These are phyloP conservation scores for Cantharis rustica DNA, from an alignment of 2,888 invertebrate species.

Conservation along the genomic window DNA sequence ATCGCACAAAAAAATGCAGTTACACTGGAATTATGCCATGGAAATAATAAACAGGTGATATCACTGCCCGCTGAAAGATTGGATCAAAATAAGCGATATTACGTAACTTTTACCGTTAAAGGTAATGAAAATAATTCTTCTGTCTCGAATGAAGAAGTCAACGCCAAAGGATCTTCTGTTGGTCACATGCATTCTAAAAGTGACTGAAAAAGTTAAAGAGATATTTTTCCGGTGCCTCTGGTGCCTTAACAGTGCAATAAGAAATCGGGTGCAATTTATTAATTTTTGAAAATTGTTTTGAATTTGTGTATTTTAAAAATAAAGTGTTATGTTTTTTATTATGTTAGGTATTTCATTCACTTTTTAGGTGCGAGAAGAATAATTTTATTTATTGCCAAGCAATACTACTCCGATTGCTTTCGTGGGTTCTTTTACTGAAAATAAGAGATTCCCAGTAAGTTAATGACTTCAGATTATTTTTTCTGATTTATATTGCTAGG, in stretches of 20 bases:
- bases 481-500: too few relatives aligned
- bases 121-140: slow-evolving; percentile 66
- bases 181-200: slow-evolving; percentile 57
- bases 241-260: neutral
- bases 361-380: too few relatives aligned
- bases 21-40: slow-evolving; percentile 82
- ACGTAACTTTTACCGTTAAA: slow-evolving; percentile 90
- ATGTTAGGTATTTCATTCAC: neutral
- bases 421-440: too few relatives aligned
- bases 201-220: slow-evolving; percentile 36
- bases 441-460: too few relatives aligned
- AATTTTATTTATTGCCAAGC: too few relatives aligned
- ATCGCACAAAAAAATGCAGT: slow-evolving; percentile 63
- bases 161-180: slow-evolving; percentile 31
- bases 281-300: neutral
- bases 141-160: slow-evolving; percentile 41
- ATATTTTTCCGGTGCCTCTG: neutral
- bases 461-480: too few relatives aligned
- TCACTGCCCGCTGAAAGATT: slow-evolving; percentile 85
- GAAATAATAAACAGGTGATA: slow-evolving; percentile 83
- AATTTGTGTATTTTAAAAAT: neutral
- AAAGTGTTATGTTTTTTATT: slow-evolving; percentile 6
- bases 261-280: neutral
- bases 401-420: too few relatives aligned
- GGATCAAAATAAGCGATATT: slow-evolving; percentile 88